Evolutionary conservation across 2,888 invertebrate genomes (phyloP).

Genomic region (Aspidapion aeneum): DNA sequence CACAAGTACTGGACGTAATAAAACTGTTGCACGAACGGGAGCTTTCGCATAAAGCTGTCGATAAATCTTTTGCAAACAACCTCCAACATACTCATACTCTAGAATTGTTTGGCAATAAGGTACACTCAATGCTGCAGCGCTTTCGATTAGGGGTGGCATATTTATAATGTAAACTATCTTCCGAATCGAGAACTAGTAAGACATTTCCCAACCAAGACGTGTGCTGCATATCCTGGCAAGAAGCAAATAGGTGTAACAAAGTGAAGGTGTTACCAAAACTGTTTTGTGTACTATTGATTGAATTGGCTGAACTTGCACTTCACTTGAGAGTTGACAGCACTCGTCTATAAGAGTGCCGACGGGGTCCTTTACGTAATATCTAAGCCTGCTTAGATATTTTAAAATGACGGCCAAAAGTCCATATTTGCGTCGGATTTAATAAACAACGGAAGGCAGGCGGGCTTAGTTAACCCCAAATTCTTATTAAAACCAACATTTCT

Average conservation of each 20-base stretch:
- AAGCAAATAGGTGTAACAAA: too few species aligned
- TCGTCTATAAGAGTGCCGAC: constrained; percentile 86
- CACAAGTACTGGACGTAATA: constrained; percentile 81
- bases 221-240: constrained; percentile 54
- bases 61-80: constrained; percentile 80
- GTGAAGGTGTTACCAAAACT: constrained; percentile 68
- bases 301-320: constrained; percentile 75
- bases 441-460: constrained; percentile 76
- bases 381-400: constrained; percentile 61
- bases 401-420: constrained; percentile 74
- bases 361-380: constrained; percentile 62
- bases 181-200: constrained; percentile 68
- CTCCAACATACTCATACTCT: constrained; percentile 80
- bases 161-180: constrained; percentile 77
- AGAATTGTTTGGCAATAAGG: constrained; percentile 68
- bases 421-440: constrained; percentile 73
- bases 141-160: constrained; percentile 61
- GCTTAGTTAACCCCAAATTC: constrained; percentile 79
- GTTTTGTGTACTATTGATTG: constrained; percentile 72
- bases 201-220: constrained; percentile 76
- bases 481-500: constrained; percentile 72
- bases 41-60: constrained; percentile 84
- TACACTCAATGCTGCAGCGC: constrained; percentile 59
- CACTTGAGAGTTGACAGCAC: constrained; percentile 78
- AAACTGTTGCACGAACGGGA: constrained; percentile 76